Conservation (phyloP, 1,140 invertebrate species). For the Andrena cerasifolii region DNA sequence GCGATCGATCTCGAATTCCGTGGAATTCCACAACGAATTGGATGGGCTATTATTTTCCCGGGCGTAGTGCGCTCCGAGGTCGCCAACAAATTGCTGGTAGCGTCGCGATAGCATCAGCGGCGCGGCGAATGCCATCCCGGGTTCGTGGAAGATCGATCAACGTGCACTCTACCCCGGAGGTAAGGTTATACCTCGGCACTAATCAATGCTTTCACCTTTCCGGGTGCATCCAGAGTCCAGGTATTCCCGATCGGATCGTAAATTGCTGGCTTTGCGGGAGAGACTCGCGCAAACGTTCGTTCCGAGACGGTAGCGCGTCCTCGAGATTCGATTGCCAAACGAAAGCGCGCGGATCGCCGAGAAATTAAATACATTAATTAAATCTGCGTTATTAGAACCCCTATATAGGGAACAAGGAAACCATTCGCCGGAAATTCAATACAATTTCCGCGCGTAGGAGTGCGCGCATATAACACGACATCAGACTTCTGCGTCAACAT, state of each 20-base stretch:
- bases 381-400: too few relatives aligned
- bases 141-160: slow-evolving; percentile 21
- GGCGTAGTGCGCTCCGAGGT: background rate
- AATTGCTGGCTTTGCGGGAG: slow-evolving; percentile 30
- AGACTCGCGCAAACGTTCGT: slow-evolving; percentile 9
- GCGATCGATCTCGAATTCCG: background rate
- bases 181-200: slow-evolving; percentile 18
- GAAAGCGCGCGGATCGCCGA: too few relatives aligned
- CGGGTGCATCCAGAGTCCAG: slow-evolving; percentile 9
- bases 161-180: slow-evolving; percentile 7
- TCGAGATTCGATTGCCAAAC: too few relatives aligned
- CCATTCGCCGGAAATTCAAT: too few relatives aligned
- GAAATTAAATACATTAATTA: too few relatives aligned
- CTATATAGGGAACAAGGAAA: too few relatives aligned
- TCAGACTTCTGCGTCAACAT: slow-evolving; percentile 1
- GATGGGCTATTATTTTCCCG: slow-evolving; percentile 21
- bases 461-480: too few relatives aligned
- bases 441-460: background rate
- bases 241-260: slow-evolving; percentile 18
- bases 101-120: background rate
- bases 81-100: slow-evolving; percentile 37
- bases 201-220: slow-evolving; percentile 45
- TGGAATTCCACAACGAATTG: background rate
- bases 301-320: background rate
- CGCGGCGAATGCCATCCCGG: slow-evolving; percentile 4